Evolutionary conservation across 2,797 vertebrate genomes (phyloP).

Genomic region (Acestrorhynchus altus): DNA sequence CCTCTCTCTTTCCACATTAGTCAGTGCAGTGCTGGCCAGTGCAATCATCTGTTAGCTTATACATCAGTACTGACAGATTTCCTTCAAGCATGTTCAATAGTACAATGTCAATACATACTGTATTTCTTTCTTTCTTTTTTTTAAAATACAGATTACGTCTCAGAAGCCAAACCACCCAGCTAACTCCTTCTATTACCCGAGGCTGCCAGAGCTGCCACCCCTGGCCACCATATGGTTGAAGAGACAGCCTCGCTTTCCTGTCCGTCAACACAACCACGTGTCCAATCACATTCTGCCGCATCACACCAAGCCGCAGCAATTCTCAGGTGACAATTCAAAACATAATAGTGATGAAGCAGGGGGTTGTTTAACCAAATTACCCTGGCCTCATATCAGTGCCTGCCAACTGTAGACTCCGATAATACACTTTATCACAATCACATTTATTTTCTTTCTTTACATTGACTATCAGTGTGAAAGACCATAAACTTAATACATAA

Average conservation of each 20-base stretch:
- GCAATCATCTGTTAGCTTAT: no score
- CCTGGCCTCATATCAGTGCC: no score
- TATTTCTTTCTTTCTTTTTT: not conserved
- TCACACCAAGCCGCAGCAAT: slow-evolving; percentile 70
- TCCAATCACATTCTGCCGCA: slow-evolving; percentile 84
- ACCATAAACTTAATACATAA: not conserved
- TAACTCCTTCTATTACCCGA: slow-evolving; percentile 85
- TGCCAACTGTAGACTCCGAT: not conserved
- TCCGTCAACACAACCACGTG: slow-evolving; percentile 68
- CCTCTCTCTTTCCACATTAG: no score
- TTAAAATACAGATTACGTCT: slow-evolving; percentile 76
- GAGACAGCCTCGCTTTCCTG: slow-evolving; percentile 66
- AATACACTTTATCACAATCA: not conserved
- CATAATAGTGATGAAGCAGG: not conserved
- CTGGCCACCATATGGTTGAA: slow-evolving; percentile 77
- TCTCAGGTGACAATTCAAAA: slow-evolving; percentile 68
- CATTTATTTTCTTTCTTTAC: not conserved
- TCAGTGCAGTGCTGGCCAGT: no score
- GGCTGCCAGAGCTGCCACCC: slow-evolving; percentile 78
- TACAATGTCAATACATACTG: no score
- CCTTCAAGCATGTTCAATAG: no score
- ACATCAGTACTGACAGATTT: no score
- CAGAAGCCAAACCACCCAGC: slow-evolving; percentile 83
- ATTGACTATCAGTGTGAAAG: not conserved
- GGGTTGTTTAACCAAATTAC: not conserved